Conservation (phyloP, 2,113 vertebrate species). For the Vanacampus margaritifer region DNA sequence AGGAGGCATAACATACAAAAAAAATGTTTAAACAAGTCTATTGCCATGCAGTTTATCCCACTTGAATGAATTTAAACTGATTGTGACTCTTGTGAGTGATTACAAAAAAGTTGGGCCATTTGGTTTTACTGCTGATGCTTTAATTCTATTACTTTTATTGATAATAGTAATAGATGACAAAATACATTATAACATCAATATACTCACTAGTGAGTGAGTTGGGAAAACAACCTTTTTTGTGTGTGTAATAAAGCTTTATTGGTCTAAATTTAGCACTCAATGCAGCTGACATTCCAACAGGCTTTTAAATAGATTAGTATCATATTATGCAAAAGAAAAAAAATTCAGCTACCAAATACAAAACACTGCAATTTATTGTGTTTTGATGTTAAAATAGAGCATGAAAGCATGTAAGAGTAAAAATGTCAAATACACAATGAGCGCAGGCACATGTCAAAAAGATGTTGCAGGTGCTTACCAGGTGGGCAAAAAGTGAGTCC, state of each 20-base stretch:
- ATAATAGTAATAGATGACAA: not conserved
- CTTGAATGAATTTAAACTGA: not conserved
- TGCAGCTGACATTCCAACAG: too few relatives aligned
- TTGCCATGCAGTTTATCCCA: not conserved
- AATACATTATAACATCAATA: not conserved
- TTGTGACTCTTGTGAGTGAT: not conserved
- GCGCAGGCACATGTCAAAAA: not conserved
- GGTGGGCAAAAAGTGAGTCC: conserved; percentile 90
- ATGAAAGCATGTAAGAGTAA: not conserved
- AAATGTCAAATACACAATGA: not conserved
- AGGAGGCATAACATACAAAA: conserved; percentile 2
- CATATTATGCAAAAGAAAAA: not conserved
- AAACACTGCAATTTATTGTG: not conserved
- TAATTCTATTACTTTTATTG: not conserved
- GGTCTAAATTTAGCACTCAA: not conserved
- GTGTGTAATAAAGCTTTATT: not conserved
- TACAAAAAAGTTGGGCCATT: not conserved
- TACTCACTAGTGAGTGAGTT: too few relatives aligned
- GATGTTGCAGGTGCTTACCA: conserved; percentile 68
- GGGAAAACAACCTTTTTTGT: too few relatives aligned
- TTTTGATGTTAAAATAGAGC: not conserved
- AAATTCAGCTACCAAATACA: not conserved
- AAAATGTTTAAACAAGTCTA: not conserved
- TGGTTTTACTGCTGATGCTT: not conserved
- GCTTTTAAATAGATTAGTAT: not conserved